A percentile compares a stretch with the other conserved stretches of the same genome.
Evolutionary conservation across 1,140 invertebrate species (phyloP).

Genomic region (Procambarus virginalis): DNA sequence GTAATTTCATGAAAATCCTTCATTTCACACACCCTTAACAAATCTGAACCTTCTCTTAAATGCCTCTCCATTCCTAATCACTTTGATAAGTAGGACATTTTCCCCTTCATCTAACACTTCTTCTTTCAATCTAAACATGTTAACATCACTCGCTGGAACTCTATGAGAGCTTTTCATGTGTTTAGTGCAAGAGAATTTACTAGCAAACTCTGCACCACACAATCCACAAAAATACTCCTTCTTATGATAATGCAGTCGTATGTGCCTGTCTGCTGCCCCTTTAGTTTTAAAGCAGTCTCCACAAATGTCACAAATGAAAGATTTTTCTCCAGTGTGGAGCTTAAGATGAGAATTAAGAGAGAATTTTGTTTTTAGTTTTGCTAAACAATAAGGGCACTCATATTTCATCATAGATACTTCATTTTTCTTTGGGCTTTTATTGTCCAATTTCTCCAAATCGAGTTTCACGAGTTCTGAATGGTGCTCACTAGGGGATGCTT

Average conservation of each 20-base stretch:
- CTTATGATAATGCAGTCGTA: slow-evolving; percentile 1
- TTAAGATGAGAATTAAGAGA: background rate
- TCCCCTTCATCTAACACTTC: background rate
- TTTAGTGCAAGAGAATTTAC: background rate
- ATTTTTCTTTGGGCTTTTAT: background rate
- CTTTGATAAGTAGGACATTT: slow-evolving; percentile 4
- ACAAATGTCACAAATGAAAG: background rate
- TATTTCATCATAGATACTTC: background rate
- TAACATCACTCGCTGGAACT: background rate
- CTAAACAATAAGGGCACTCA: background rate
- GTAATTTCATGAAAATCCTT: too few species aligned
- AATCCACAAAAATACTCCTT: background rate
- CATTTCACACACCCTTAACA: background rate
- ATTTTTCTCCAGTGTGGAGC: background rate
- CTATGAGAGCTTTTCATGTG: background rate
- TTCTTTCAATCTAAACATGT: background rate
- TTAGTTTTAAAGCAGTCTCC: background rate
- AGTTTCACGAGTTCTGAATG: background rate
- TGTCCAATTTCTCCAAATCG: background rate
- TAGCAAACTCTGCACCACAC: background rate
- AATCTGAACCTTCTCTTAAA: background rate
- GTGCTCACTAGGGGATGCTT: background rate
- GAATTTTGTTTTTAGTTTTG: background rate
- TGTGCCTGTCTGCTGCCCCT: background rate
- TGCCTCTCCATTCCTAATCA: background rate